Conservation (phyloP, 1,140 invertebrate genomes). For the Druon quercuslanigerum region DNA sequence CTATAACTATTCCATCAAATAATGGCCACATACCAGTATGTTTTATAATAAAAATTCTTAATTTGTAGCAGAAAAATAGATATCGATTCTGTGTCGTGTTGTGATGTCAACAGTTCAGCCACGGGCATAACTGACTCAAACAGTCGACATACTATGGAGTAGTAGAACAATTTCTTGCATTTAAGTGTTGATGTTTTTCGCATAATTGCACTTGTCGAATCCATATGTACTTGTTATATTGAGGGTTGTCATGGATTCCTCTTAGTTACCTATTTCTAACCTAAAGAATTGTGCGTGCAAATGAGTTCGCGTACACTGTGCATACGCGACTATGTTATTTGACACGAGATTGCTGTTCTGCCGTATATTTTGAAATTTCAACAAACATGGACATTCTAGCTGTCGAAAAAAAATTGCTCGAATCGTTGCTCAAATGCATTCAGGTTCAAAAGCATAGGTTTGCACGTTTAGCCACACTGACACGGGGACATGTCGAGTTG, state of each 20-base stretch:
- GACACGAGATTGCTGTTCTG: not conserved
- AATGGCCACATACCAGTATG: not conserved
- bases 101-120: no score
- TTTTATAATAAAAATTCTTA: not conserved
- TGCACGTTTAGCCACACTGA: no score
- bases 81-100: not conserved
- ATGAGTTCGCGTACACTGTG: not conserved
- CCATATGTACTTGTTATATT: not conserved
- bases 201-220: not conserved
- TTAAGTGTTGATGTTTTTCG: not conserved
- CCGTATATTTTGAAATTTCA: not conserved
- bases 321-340: not conserved
- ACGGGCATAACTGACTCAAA: no score
- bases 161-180: no score
- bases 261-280: not conserved
- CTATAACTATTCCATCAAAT: not conserved
- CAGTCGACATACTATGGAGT: no score
- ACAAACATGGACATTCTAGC: not conserved
- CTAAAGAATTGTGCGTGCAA: not conserved
- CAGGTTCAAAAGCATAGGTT: no score
- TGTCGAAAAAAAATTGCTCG: not conserved
- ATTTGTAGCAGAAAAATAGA: not conserved
- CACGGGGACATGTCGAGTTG: no score
- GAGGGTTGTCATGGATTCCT: not conserved
- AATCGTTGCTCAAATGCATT: not conserved